These are phyloP conservation scores for Oconnorella tubifera DNA, from an alignment of 2,888 invertebrate species.

Conservation along the genomic window DNA sequence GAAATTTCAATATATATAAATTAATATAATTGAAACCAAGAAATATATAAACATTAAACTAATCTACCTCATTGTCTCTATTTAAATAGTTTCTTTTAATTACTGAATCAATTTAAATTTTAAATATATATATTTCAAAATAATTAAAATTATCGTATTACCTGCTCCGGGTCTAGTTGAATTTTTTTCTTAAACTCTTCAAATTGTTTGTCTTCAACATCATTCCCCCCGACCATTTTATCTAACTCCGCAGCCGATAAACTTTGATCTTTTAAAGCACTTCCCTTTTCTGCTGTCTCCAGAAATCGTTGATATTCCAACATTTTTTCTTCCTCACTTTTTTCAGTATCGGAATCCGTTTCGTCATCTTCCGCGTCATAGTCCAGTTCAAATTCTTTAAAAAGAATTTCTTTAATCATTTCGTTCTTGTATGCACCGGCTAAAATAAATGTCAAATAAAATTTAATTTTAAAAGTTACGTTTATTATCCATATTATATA, in stretches of 20 bases:
- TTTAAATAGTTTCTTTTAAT: too few species aligned
- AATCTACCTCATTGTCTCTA: too few species aligned
- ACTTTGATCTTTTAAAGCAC: background rate
- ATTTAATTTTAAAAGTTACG: too few species aligned
- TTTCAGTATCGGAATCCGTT: background rate
- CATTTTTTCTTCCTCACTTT: constrained; percentile 46
- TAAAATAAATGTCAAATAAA: too few species aligned
- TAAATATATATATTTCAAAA: background rate
- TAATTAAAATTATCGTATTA: constrained; percentile 33
- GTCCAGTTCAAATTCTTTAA: constrained; percentile 36
- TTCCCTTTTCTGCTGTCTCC: constrained; percentile 46
- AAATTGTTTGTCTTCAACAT: constrained; percentile 78
- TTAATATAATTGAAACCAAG: too few species aligned
- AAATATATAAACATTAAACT: too few species aligned
- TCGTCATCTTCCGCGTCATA: constrained; percentile 10
- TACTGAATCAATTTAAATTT: too few species aligned
- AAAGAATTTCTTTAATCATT: too few species aligned
- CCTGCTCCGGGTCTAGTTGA: constrained; percentile 73
- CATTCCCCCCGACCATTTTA: constrained; percentile 64
- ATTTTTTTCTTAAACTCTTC: constrained; percentile 72
- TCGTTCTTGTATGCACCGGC: too few species aligned
- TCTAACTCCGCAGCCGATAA: constrained; percentile 66
- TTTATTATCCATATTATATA: too few species aligned
- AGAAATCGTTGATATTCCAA: constrained; percentile 57
- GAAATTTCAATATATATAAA: too few species aligned